Conservation (phyloP, 2,797 vertebrate genomes). For the Lacerta agilis region DNA sequence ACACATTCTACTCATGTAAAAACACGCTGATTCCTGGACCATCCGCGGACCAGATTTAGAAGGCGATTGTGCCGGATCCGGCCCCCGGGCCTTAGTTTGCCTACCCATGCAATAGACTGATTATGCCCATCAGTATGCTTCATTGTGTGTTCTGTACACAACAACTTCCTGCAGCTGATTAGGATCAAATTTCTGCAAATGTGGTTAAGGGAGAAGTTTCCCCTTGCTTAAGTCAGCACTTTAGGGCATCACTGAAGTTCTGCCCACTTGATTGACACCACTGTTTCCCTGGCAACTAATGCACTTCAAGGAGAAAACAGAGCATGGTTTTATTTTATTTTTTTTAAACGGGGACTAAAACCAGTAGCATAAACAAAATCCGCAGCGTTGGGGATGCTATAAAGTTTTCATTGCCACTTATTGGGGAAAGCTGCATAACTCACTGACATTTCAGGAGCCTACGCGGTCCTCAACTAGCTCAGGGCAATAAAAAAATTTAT, state of each 20-base stretch:
- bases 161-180: neutral
- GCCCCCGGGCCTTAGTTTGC: too few species aligned
- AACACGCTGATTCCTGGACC: too few species aligned
- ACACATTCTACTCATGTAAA: too few species aligned
- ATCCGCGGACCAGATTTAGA: too few species aligned
- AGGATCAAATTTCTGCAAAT: neutral
- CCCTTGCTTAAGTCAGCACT: neutral
- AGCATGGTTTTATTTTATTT: conserved; percentile 16
- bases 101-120: neutral
- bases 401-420: conserved; percentile 45
- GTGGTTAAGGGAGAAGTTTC: rapidly evolving
- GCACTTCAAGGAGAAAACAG: conserved; percentile 15
- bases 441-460: neutral
- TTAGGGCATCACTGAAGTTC: neutral
- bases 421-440: conserved; percentile 17
- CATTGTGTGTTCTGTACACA: neutral
- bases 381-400: neutral
- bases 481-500: neutral
- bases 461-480: neutral
- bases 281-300: neutral
- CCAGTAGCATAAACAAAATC: neutral
- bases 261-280: conserved; percentile 4
- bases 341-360: neutral
- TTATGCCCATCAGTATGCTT: too few species aligned
- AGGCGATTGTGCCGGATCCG: too few species aligned